These are phyloP conservation scores for Rhagoletis zephyria DNA, from an alignment of 1,140 invertebrate genomes.

Conservation along the genomic window DNA sequence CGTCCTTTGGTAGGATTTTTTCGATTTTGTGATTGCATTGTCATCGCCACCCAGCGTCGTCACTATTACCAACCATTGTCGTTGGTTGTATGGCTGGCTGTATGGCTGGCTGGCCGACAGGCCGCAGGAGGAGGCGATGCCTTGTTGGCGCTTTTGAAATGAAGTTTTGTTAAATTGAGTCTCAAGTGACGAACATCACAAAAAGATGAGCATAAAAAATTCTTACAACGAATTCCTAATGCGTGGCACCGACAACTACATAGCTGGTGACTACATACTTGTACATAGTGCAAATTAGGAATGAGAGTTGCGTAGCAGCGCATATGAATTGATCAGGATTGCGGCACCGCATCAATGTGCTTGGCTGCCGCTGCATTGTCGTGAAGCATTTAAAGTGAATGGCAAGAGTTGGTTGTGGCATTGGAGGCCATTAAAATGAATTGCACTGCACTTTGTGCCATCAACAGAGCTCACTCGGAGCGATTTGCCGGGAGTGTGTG, in stretches of 20 bases:
- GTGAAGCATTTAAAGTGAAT: conserved; percentile 48
- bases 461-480: conserved; percentile 63
- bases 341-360: conserved; percentile 33
- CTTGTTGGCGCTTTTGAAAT: conserved; percentile 60
- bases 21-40: not conserved
- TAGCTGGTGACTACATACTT: not conserved
- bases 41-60: not conserved
- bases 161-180: conserved; percentile 72
- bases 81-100: not conserved
- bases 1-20: not conserved
- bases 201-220: conserved; percentile 50
- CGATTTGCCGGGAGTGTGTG: not conserved
- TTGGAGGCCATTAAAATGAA: conserved; percentile 69
- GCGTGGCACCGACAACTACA: conserved; percentile 32
- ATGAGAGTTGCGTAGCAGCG: not conserved
- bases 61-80: not conserved
- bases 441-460: conserved; percentile 72
- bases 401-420: conserved; percentile 43
- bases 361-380: not conserved
- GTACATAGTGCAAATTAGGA: not conserved
- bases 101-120: not conserved
- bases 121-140: not conserved
- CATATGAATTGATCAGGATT: conserved; percentile 50
- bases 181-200: conserved; percentile 66
- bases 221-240: conserved; percentile 52